phyloP scores from a whole-genome alignment of 2,797 vertebrate species.

The Hephaestus fuliginosus region DNA sequence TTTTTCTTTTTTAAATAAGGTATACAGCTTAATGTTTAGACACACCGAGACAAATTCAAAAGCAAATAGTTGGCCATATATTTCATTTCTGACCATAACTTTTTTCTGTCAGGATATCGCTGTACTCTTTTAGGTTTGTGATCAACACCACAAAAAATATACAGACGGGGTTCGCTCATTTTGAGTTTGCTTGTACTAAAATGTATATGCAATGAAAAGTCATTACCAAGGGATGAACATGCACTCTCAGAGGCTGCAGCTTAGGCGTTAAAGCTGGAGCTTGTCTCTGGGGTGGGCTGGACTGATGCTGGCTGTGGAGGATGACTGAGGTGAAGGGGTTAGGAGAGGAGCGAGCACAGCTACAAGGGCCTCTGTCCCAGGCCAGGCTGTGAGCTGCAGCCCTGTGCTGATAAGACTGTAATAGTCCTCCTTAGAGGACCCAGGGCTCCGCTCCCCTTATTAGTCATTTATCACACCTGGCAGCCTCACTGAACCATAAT shows the following conservation, averaged over 20 bases:
- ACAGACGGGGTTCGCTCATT: background rate
- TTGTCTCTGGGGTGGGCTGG: conserved; percentile 81
- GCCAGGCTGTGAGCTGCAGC: conserved; percentile 89
- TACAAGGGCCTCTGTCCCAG: conserved; percentile 89
- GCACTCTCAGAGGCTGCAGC: conserved; percentile 53
- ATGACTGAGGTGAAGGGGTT: conserved; percentile 81
- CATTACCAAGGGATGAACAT: conserved; percentile 10
- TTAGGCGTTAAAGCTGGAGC: conserved; percentile 70
- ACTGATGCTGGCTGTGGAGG: conserved; percentile 75
- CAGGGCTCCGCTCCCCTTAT: conserved; percentile 95
- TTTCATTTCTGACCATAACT: background rate
- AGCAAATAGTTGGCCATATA: background rate
- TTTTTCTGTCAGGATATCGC: background rate
- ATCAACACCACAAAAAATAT: conserved; percentile 3
- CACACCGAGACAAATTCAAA: background rate
- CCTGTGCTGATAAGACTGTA: conserved; percentile 98
- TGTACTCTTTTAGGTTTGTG: background rate
- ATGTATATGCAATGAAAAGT: conserved; percentile 1
- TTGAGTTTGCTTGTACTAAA: background rate
- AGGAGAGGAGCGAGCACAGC: conserved; percentile 80
- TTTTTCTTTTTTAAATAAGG: background rate
- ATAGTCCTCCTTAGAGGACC: conserved; percentile 99
- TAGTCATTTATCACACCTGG: conserved; percentile 99
- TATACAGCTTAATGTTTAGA: background rate
- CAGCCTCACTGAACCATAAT: conserved; percentile 99